These are phyloP conservation scores for Arvicanthis niloticus DNA, from an alignment of 2,113 vertebrate genomes.

Conservation along the genomic window DNA sequence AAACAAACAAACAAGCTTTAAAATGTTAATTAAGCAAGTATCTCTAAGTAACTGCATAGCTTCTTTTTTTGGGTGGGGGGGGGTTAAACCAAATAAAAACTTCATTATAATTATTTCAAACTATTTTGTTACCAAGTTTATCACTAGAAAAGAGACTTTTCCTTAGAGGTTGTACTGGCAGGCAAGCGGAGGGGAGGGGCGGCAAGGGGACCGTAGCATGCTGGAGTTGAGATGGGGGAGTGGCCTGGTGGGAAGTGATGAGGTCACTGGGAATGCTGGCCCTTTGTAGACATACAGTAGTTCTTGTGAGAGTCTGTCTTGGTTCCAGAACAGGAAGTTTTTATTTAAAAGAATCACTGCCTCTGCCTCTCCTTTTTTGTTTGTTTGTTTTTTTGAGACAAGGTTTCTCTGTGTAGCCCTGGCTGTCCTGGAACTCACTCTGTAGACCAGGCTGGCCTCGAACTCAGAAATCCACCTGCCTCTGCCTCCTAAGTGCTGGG, in stretches of 20 bases:
- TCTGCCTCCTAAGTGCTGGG: too few relatives aligned
- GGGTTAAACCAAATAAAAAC: slow-evolving; percentile 27
- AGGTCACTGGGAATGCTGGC: background rate
- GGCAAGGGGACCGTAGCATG: background rate
- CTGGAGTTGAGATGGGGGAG: background rate
- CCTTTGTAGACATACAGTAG: background rate
- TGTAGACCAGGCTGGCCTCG: too few relatives aligned
- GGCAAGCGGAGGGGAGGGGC: too few relatives aligned
- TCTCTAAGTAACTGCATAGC: background rate
- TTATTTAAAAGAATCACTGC: background rate
- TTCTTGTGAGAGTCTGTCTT: background rate
- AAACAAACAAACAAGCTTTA: slow-evolving; percentile 40
- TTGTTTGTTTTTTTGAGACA: too few relatives aligned
- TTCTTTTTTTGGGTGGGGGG: background rate
- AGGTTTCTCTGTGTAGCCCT: too few relatives aligned
- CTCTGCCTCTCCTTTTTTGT: background rate
- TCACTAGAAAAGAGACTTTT: background rate
- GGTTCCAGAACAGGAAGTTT: background rate
- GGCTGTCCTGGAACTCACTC: too few relatives aligned
- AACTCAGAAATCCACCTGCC: too few relatives aligned
- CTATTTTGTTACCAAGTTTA: slow-evolving; percentile 10
- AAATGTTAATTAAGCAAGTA: slow-evolving; percentile 9
- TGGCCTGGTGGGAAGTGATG: background rate
- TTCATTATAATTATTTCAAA: slow-evolving; percentile 2
- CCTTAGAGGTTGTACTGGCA: background rate